Evolutionary conservation across 2,797 vertebrate genomes (phyloP).

Genomic region (Acipenser ruthenus): DNA sequence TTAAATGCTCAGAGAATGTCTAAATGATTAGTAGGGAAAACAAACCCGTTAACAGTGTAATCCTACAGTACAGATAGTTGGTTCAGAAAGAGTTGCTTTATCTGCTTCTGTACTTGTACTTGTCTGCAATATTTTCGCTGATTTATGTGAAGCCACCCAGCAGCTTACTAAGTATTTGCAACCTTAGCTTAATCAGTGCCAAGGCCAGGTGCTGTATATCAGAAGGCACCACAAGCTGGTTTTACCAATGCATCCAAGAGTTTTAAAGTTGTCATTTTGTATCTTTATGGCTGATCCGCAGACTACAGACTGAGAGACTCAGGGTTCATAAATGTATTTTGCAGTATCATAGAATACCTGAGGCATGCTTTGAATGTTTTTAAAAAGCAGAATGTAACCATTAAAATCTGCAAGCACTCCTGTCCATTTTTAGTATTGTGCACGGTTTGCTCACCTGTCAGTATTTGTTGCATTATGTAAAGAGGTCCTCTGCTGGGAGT

Average conservation of each 20-base stretch:
- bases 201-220: constrained; percentile 1
- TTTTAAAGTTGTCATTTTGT: neutral
- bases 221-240: constrained; percentile 2
- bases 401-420: constrained; percentile 11
- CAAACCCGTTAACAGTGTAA: too few species aligned
- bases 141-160: neutral
- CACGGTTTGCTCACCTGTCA: neutral
- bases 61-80: too few species aligned
- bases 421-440: neutral
- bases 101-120: neutral
- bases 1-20: too few species aligned
- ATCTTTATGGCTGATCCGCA: neutral
- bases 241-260: neutral
- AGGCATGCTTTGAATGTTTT: constrained; percentile 68
- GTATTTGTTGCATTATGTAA: too few species aligned
- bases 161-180: constrained; percentile 6
- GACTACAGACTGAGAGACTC: constrained; percentile 5
- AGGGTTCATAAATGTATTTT: constrained; percentile 30
- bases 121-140: neutral
- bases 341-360: constrained; percentile 40
- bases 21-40: too few species aligned
- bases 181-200: constrained; percentile 3
- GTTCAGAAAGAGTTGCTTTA: too few species aligned
- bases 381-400: constrained; percentile 50
- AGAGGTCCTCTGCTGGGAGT: too few species aligned